Base-by-base conservation (phyloP, 1,140 invertebrate genomes). In the Bombus huntii region DNA sequence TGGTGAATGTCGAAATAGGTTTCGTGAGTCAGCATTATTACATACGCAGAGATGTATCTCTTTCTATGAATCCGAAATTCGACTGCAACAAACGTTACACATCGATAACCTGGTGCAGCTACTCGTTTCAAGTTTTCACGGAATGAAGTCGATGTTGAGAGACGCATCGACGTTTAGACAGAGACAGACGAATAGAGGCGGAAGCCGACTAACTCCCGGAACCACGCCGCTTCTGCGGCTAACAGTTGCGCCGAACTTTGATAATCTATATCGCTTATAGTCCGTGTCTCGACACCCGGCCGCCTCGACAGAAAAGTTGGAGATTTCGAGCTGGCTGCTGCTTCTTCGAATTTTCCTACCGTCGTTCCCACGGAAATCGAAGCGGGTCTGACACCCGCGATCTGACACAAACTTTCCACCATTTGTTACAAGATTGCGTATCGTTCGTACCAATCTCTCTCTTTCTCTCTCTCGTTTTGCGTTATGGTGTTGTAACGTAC, bases 181-280 rank as follows among this genome's bases (percentile, higher is more conserved):
- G 37, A 62, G 65, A 80, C 42, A n/a, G 77, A 77, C 53, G 12
- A 39, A 59, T 34, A 57, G 72, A 42, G 68, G 71, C 53, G 47
- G 73, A 44, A 75, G 73, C 79, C 89, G 15, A 66, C 31, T 31
- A 65, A 65, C n/a, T 13, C 31, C 13, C n/a, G n/a, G 59, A 62
- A 62, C 31, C 15, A 6, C 15, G n/a, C 66, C 87, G 84, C 72
- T 90, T 90, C 89, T 92, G 90, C 76, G 92, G 90, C 90, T 88
- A 91, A 92, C 91, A 91, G 92, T 93, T 93, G 89, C 90, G 34
- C 15, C 75, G 81, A 93, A 93, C 91, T 93, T 93, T 90, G 91
- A 93, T 92, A 93, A 93, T 93, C 92, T 92, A 92, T 93, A 91
- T 91, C 91, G 89, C 85, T 91, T 91, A 83, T 88, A 91, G 86